These are phyloP conservation scores for Scylla paramamosain DNA, from an alignment of 1,140 invertebrate genomes.

Conservation along the genomic window DNA sequence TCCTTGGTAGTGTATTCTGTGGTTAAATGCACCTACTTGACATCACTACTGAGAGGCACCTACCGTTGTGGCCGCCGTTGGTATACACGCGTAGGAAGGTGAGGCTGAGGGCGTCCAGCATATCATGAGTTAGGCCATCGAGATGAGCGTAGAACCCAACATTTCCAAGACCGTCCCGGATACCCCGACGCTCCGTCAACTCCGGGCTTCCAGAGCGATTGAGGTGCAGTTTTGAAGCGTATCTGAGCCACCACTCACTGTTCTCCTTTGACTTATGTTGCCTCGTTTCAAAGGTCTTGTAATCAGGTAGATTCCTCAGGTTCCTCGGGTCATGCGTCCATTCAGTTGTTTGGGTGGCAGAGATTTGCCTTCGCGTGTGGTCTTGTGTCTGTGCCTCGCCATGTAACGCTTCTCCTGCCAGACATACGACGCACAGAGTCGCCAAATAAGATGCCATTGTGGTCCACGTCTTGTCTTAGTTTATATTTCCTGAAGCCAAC, in stretches of 20 bases:
- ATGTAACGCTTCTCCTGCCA: neutral
- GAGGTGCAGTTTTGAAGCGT: neutral
- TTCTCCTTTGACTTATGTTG: neutral
- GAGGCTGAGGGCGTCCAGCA: neutral
- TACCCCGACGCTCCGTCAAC: neutral
- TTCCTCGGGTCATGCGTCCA: neutral
- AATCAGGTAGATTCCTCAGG: neutral
- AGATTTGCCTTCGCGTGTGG: neutral
- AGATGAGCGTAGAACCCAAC: neutral
- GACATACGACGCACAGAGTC: neutral
- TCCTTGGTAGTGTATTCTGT: no score
- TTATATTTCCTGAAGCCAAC: no score
- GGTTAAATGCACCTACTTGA: no score
- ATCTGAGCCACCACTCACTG: neutral
- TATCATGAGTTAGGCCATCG: neutral
- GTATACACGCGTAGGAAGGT: conserved; percentile 17
- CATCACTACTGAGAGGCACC: neutral
- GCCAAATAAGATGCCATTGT: no score
- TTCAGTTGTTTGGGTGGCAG: neutral
- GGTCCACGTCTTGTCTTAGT: no score
- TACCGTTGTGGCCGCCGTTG: neutral
- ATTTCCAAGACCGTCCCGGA: neutral
- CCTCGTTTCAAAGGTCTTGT: no score
- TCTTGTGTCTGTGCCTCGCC: neutral
- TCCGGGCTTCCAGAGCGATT: no score